Evolutionary conservation across 2,888 invertebrate genomes (phyloP), one percentile per base, ranked within the genome.

Genomic region (Pristionchus exspectatus): DNA sequence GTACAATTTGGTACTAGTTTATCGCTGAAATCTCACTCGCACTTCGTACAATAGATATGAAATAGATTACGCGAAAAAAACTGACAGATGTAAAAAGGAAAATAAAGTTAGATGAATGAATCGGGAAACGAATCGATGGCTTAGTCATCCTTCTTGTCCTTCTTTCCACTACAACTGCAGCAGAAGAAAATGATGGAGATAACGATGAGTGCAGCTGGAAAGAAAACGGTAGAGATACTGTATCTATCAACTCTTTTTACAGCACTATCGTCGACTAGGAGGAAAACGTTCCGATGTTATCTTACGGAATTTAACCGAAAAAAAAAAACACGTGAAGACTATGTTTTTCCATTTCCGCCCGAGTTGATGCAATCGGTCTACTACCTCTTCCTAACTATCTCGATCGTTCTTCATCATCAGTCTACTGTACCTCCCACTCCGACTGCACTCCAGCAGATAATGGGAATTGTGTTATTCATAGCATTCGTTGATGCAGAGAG

Each of bases 401-500:
- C 44, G 12, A 50, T 50, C 10, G 44, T 50, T 50, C 44, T 50
- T 50, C 14, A 33, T 30, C 44, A 27, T 38, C n/a, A 21, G 27
- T 50, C 24, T 21, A 44, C 50, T 66, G 50, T 56, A 92, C 92
- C 91, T 90, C 93, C 93, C 27, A 93, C 86, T 50, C 92, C 93
- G 54, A 92, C 91, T 27, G 91, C 92, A 27, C 90, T 69, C 92
- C 92, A 93, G 87, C 92, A 93, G 72, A 92, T 90, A n/a, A 91
- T 92, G 21, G 90, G 66, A 50, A 93, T 90, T 9, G 90, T 90
- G 24, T 7, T 38, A 44, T 90, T 92, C 14, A 92, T 89, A 10
- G 92, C 92, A 7, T 72, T 87, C 56, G 92, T 91, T 14, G 87
- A 9, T 92, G 87, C 84, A 90, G 90, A 56, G n/a, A 88, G n/a